Evolutionary conservation across 2,797 vertebrate genomes (phyloP).

Genomic region (Danio kyathit): DNA sequence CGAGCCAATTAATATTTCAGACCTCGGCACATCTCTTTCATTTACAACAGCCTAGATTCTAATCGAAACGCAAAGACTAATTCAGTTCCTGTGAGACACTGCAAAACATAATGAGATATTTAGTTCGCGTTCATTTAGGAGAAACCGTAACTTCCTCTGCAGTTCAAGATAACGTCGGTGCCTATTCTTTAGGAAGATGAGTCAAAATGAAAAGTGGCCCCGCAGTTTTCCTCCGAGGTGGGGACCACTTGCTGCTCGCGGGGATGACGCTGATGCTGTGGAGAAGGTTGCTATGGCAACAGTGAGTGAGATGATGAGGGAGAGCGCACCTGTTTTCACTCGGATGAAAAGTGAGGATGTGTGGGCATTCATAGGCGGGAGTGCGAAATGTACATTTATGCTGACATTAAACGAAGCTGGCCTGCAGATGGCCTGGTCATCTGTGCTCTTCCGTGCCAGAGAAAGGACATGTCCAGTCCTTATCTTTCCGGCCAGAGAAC

Average conservation of each 20-base stretch:
- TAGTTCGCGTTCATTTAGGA: constrained; percentile 5
- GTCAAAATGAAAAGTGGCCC: constrained; percentile 51
- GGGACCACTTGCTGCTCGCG: constrained; percentile 39
- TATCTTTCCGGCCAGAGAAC: constrained; percentile 11
- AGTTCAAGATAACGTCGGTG: constrained; percentile 22
- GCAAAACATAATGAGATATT: neutral
- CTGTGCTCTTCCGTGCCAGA: constrained; percentile 57
- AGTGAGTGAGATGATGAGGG: constrained; percentile 47
- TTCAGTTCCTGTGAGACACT: neutral
- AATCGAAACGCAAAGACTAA: neutral
- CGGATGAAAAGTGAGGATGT: constrained; percentile 40
- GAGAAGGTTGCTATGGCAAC: constrained; percentile 59
- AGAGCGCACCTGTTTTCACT: constrained; percentile 56
- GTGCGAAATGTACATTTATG: constrained; percentile 40
- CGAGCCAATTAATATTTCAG: constrained; percentile 10
- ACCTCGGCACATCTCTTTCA: neutral
- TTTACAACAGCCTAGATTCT: constrained; percentile 14
- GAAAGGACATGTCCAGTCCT: constrained; percentile 35
- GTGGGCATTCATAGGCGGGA: constrained; percentile 36
- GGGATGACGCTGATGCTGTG: constrained; percentile 39
- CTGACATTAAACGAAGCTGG: constrained; percentile 19
- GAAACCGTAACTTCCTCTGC: constrained; percentile 4
- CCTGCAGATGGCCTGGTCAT: constrained; percentile 59
- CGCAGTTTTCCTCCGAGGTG: constrained; percentile 38
- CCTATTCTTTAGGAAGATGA: constrained; percentile 68